Percentiles rank a stretch among this genome's conserved stretches.
Conservation (phyloP, 2,113 vertebrate genomes). For the Lynx canadensis region DNA sequence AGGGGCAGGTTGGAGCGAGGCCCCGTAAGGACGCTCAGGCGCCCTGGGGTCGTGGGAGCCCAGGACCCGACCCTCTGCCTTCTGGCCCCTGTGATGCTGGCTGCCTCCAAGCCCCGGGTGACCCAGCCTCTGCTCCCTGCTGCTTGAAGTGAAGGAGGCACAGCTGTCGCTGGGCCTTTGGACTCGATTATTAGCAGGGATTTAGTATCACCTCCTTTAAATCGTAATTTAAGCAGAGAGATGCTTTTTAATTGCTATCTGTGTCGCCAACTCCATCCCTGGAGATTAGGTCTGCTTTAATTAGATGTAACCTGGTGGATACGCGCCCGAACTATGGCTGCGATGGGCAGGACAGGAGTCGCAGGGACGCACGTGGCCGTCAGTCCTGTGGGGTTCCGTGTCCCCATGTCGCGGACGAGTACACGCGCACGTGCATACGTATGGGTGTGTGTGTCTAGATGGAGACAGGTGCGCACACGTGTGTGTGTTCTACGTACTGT, state of each 20-base stretch:
- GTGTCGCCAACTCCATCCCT: constrained; percentile 22
- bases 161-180: constrained; percentile 43
- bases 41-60: background rate
- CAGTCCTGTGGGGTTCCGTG: background rate
- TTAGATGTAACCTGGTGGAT: constrained; percentile 27
- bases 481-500: background rate
- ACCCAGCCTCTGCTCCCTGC: background rate
- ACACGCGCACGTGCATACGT: background rate
- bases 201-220: constrained; percentile 46
- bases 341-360: accelerated
- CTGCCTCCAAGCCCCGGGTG: background rate
- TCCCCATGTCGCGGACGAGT: accelerated
- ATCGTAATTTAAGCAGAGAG: constrained; percentile 44
- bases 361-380: background rate
- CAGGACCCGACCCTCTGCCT: background rate
- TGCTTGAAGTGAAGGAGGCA: background rate
- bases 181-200: constrained; percentile 53
- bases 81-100: accelerated
- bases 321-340: background rate
- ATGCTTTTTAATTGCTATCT: constrained; percentile 60
- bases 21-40: background rate
- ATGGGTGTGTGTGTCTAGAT: accelerated
- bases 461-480: accelerated
- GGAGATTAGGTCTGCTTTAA: constrained; percentile 60
- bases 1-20: accelerated